Evolutionary conservation across 2,888 invertebrate genomes (phyloP).

Genomic region (Chironomus riparius): DNA sequence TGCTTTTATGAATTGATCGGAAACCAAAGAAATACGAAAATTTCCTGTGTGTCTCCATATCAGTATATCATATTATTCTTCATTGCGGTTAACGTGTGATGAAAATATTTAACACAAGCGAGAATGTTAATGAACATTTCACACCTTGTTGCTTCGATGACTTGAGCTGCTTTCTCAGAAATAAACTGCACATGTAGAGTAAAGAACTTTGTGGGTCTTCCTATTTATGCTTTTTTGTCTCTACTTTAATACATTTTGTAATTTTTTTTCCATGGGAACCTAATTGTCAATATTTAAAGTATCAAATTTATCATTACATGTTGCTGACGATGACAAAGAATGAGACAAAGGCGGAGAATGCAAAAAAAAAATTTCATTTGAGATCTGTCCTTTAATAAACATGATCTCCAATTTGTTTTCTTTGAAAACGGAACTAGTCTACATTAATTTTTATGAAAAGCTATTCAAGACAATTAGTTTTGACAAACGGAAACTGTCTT

Average conservation of each 20-base stretch:
- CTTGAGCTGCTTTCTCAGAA: not conserved
- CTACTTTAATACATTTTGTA: not conserved
- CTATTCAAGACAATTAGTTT: too few species aligned
- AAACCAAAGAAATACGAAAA: not conserved
- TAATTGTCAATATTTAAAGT: not conserved
- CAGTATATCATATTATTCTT: not conserved
- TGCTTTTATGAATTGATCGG: not conserved
- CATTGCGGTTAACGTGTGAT: not conserved
- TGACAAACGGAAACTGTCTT: too few species aligned
- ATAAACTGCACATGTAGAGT: not conserved
- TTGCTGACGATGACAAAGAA: not conserved
- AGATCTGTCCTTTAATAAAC: not conserved
- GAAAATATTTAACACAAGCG: not conserved
- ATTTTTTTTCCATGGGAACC: not conserved
- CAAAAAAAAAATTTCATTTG: not conserved
- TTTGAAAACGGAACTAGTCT: not conserved
- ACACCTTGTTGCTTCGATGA: constrained; percentile 17
- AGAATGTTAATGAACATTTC: not conserved
- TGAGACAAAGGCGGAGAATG: not conserved
- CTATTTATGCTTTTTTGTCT: not conserved
- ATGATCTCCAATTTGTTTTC: not conserved
- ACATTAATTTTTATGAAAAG: too few species aligned
- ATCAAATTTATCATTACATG: not conserved
- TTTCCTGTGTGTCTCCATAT: not conserved
- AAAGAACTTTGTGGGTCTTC: constrained; percentile 7